Evolutionary conservation across 2,113 vertebrate genomes (phyloP), one percentile per base, ranked within the genome.

Genomic region (Oryzias celebensis): DNA sequence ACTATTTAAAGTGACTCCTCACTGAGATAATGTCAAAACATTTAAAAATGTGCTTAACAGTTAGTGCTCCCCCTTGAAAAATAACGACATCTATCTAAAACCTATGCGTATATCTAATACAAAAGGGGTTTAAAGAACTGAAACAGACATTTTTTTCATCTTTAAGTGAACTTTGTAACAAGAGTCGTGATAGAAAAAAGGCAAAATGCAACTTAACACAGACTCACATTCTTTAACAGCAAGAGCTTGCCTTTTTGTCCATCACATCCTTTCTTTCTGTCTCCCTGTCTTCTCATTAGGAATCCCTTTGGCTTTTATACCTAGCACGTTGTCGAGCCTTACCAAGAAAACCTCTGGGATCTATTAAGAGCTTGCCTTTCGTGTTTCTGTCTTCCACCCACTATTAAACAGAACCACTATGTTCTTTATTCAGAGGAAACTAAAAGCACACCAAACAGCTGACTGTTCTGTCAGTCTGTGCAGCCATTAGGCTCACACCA

Each of bases 321-420:
- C 17, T 18, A 36, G 48, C 48, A 57, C 44, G 54, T 68, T 45
- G 65, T 58, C 52, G 16, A 61, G 64, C 14, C 50, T 59, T 28
- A 14, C 31, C 45, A 62, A 59, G 55, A 53, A 75, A 75, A 62
- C 73, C 68, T 17, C 57, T 56, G 75, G 78, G 68, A 67, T 62
- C 68, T 44, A 62, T 76, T 66, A 58, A 75, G 78, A 45, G 60
- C 60, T 64, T 69, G 54, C 17, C 48, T 74, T 60, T 56, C 41
- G 67, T 51, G 58, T 73, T 36, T 62, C 47, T 26, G 10, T 67
- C 63, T 70, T 58, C 54, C 67, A 26, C 62, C 54, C 45, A 58
- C 73, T 44, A 52, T 80, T 57, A 52, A 55, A 53, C 51, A 72
- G 50, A 16, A 47, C 36, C 4, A 24, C 14, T 45, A 52, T 55